Percentiles rank a stretch among this genome's conserved stretches.
These are phyloP conservation scores for Sula dactylatra DNA, from an alignment of 2,113 vertebrate genomes.

Conservation along the genomic window DNA sequence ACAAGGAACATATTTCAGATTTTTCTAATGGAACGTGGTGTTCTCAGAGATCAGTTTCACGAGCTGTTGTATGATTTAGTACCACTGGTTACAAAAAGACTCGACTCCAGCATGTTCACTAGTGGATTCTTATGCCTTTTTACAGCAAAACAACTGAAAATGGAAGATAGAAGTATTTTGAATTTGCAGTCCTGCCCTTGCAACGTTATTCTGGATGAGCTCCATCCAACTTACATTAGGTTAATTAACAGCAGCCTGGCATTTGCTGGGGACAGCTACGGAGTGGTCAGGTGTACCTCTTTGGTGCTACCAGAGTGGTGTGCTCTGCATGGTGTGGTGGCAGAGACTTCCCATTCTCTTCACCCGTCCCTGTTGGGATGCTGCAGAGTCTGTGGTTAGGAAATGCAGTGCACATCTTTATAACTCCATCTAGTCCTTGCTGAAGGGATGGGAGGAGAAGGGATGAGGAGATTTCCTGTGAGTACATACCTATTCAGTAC, in stretches of 20 bases:
- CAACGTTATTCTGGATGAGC: neutral
- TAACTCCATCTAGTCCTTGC: neutral
- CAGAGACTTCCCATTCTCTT: neutral
- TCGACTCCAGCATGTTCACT: neutral
- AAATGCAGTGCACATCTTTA: neutral
- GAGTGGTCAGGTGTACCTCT: neutral
- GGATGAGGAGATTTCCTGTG: fast-evolving
- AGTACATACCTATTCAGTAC: neutral
- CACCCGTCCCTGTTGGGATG: fast-evolving
- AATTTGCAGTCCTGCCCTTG: neutral
- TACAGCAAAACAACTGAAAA: neutral
- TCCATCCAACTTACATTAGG: neutral
- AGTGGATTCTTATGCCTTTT: neutral
- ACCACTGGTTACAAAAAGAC: neutral
- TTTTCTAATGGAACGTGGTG: neutral
- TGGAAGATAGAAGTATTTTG: neutral
- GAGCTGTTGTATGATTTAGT: neutral
- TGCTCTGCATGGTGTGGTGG: fast-evolving
- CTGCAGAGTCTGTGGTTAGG: neutral
- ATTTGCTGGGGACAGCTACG: neutral
- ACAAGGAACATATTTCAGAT: neutral
- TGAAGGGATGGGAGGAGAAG: neutral
- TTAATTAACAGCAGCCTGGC: fast-evolving
- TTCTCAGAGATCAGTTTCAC: neutral
- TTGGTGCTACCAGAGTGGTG: fast-evolving